phyloP scores from a whole-genome alignment of 2,797 vertebrate species.

The Melanotaenia parkinsoni region DNA sequence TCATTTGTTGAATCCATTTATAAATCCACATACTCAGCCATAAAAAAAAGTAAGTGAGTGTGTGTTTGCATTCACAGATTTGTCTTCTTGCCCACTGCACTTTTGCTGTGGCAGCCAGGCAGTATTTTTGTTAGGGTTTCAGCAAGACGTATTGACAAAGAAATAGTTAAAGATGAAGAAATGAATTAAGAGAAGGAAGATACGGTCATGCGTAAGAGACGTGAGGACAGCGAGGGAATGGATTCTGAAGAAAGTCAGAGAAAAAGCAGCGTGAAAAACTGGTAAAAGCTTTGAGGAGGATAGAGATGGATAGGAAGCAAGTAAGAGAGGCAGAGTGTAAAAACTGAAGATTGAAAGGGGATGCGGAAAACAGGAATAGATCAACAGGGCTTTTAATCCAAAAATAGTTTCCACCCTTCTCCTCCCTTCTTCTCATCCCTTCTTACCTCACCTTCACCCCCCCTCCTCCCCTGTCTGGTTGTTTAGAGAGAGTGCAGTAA shows the following conservation, averaged over 20 bases:
- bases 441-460: conserved; percentile 42
- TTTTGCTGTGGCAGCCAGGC: not conserved
- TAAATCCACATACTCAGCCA: conserved; percentile 19
- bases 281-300: conserved; percentile 59
- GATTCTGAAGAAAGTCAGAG: conserved; percentile 32
- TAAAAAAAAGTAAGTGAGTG: not conserved
- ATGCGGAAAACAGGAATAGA: conserved; percentile 75
- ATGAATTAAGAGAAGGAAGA: conserved; percentile 23
- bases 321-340: conserved; percentile 55
- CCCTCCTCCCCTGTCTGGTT: conserved; percentile 42
- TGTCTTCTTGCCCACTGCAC: conserved; percentile 33
- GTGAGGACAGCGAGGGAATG: conserved; percentile 36
- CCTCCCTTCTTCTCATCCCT: conserved; percentile 54
- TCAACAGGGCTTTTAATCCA: conserved; percentile 75
- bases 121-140: conserved; percentile 41
- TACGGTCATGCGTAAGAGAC: conserved; percentile 23
- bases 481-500: conserved; percentile 64
- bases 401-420: conserved; percentile 69
- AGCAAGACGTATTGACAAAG: conserved; percentile 29
- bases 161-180: conserved; percentile 40
- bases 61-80: not conserved
- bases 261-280: conserved; percentile 43
- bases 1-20: conserved; percentile 38
- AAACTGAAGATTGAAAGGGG: conserved; percentile 67
- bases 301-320: conserved; percentile 55